Percentiles rank a stretch among this genome's conserved stretches.
Conservation (phyloP, 2,888 invertebrate species). For the Ecdyonurus torrentis region DNA sequence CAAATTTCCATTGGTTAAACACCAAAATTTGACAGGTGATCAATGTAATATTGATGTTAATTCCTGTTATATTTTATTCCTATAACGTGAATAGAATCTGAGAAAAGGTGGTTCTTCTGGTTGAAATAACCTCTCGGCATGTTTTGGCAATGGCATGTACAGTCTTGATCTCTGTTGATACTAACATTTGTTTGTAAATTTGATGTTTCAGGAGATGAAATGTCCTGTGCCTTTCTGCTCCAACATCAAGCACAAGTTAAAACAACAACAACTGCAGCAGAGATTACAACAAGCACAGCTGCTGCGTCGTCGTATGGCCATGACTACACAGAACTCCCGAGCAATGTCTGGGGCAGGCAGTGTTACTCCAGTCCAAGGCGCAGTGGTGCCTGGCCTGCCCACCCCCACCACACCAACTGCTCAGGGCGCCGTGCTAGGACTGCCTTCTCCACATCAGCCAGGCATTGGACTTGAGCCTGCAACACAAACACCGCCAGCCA, state of each 20-base stretch:
- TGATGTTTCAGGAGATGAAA: conserved; percentile 83
- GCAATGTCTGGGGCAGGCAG: conserved; percentile 13
- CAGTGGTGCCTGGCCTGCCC: neutral
- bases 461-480: conserved; percentile 48
- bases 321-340: conserved; percentile 21
- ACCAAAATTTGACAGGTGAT: no score
- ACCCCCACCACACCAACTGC: conserved; percentile 9
- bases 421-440: conserved; percentile 28
- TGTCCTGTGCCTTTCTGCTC: conserved; percentile 98
- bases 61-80: no score
- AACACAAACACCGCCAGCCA: conserved; percentile 55
- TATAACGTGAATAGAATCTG: no score
- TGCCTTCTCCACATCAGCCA: conserved; percentile 36
- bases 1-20: no score
- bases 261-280: conserved; percentile 93
- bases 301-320: conserved; percentile 44
- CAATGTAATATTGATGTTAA: no score
- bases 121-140: no score
- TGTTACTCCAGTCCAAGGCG: conserved; percentile 13
- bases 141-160: no score
- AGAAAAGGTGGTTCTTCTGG: no score
- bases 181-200: no score
- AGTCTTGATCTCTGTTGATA: no score
- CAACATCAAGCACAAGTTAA: conserved; percentile 93
- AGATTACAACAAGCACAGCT: conserved; percentile 89